Evolutionary conservation across 2,113 vertebrate genomes (phyloP).

Genomic region (Nerophis ophidion): DNA sequence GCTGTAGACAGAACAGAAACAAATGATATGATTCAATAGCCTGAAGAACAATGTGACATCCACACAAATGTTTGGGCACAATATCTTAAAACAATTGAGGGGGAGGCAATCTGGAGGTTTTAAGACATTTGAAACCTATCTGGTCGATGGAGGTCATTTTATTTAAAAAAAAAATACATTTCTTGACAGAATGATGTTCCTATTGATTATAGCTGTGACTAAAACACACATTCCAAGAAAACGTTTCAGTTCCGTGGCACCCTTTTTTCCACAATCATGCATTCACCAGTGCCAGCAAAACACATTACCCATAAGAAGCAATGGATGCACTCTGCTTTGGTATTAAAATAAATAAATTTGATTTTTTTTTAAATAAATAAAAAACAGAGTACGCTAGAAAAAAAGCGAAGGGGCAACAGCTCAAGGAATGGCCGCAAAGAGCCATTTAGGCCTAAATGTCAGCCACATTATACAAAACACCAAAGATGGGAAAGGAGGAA

Average conservation of each 20-base stretch:
- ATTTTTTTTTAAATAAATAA: constrained; percentile 3
- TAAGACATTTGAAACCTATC: no score
- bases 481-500: constrained; percentile 16
- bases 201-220: constrained; percentile 9
- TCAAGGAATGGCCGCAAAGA: constrained; percentile 35
- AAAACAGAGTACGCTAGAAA: constrained; percentile 45
- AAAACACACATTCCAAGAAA: not conserved
- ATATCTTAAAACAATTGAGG: no score
- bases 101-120: no score
- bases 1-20: no score
- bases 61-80: no score
- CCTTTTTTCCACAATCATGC: constrained; percentile 32
- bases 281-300: constrained; percentile 33
- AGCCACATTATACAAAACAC: constrained; percentile 38
- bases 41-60: no score
- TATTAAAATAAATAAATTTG: not conserved
- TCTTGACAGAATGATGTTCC: no score
- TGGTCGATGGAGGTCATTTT: no score
- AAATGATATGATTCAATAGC: no score
- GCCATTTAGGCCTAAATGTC: constrained; percentile 52
- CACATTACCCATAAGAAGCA: constrained; percentile 46
- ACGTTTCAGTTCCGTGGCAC: constrained; percentile 35
- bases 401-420: constrained; percentile 33
- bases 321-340: constrained; percentile 29
- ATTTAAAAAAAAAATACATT: no score